Percentiles rank a stretch among this genome's conserved stretches.
Evolutionary conservation across 2,888 invertebrate species (phyloP).

Genomic region (Dicyrtomina minuta): DNA sequence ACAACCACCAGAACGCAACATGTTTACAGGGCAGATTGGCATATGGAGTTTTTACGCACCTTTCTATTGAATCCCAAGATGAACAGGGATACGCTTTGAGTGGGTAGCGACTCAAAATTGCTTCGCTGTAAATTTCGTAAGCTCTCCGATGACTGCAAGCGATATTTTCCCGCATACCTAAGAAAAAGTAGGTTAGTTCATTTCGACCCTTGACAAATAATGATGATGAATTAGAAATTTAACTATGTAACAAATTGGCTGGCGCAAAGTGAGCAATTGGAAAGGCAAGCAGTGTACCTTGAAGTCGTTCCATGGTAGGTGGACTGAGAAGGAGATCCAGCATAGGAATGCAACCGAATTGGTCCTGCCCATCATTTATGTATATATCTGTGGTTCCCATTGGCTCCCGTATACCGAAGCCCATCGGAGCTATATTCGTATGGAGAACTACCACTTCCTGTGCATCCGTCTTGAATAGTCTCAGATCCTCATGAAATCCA

Average conservation of each 20-base stretch:
- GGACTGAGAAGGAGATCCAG: conserved; percentile 17
- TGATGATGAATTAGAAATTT: no score
- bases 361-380: conserved; percentile 40
- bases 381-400: conserved; percentile 39
- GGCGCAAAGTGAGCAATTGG: not conserved
- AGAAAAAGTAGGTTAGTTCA: not conserved
- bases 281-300: no score
- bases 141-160: conserved; percentile 43
- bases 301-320: conserved; percentile 19
- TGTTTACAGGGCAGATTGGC: no score
- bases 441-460: conserved; percentile 36
- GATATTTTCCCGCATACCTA: conserved; percentile 31
- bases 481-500: conserved; percentile 30
- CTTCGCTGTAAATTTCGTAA: conserved; percentile 35
- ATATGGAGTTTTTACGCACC: no score
- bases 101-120: conserved; percentile 25
- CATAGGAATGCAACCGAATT: conserved; percentile 37
- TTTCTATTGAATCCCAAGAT: conserved; percentile 16
- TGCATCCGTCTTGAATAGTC: conserved; percentile 36
- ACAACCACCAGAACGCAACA: no score
- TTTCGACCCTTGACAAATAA: no score
- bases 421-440: conserved; percentile 38
- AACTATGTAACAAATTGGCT: no score
- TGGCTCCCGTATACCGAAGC: conserved; percentile 38
- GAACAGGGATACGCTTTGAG: conserved; percentile 21